Evolutionary conservation across 1,140 invertebrate genomes (phyloP), one percentile per base, ranked within the genome.

Genomic region (Cydia pomonella): DNA sequence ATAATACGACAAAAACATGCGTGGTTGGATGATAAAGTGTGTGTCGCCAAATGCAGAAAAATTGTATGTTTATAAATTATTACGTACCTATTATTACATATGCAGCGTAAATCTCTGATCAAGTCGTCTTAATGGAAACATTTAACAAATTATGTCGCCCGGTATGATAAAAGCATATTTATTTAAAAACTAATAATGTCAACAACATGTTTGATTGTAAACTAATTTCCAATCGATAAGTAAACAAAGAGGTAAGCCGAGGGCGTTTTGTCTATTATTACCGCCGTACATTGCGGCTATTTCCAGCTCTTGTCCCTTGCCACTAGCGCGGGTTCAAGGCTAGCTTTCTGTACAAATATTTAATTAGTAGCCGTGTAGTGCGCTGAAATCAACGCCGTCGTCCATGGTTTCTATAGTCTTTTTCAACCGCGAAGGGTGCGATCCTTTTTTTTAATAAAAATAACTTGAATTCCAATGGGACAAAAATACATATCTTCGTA

Each of bases 231-330:
- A 23, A 59, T 23, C 53, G 21, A 59, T 59, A 59, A 59, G 53
- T 59, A 59, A 59, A 59, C 53, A 59, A 21, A 59, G 10, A 23
- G 21, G 53, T 18, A 59, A 59, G 13, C 63, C 7, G 16, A 41
- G 64, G 64, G 64, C 64, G 53, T 21, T 53, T 69, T 69, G 27
- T 69, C 64, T 69, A 69, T 69, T 69, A 69, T 69, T 69, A 69
- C 64, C 27, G 7, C 29, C 27, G 63, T 64, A 33, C 63, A 59
- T 59, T 23, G 13, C 25, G n/a, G 64, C 64, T 69, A 69, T 69
- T 69, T 69, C 29, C 33, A 18, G 29, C 27, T 18, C 33, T 18
- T 69, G 64, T 33, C 29, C 63, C 63, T 64, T 33, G 21, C 27
- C 63, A 64, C 33, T 33, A 33, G 27, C 23, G 59, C 16, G 64